Evolutionary conservation across 2,888 invertebrate genomes (phyloP), one percentile per base, ranked within the genome.

Genomic region (Perizoma flavofasciatum): DNA sequence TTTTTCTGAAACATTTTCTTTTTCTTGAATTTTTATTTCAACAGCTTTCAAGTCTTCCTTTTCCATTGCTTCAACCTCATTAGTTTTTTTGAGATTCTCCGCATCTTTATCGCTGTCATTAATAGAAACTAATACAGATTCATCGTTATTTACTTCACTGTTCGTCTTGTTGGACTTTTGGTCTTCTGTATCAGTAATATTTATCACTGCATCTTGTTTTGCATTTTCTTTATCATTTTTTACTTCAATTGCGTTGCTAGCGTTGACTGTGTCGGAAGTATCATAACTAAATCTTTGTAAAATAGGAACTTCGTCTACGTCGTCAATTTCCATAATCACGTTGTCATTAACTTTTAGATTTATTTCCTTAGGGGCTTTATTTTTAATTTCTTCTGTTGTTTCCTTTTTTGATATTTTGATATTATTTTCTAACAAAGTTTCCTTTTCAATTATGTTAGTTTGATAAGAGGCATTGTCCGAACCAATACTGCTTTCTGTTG

Each of bases 311-410:
- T 54, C 49, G 50, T 65, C 61, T 47, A 56, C 34, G 46, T 67
- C 62, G 47, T 68, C 63, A 10, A 61, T 11, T 59, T 68, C 67
- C 61, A 64, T 63, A n/a, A n/a, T n/a, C 51, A 34, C 41, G 44
- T 49, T 40, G 32, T 47, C 33, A 33, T 32, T 34, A n/a, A 55
- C 47, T 33, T 53, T 62, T 5, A 40, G 49, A 5, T 51, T 22
- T 2, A 40, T 59, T 45, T 47, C 49, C 6, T 46, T 37, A 39
- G 22, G 8, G 43, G 40, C 45, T 45, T 34, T 34, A 11, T 35
- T 22, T 9, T 11, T 10, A 6, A 37, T 6, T n/a, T 50, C n/a
- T 33, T 49, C 7, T 4, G 11, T 6, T 22, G 5, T 40, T 54
- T 54, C 32, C 8, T 10, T 47, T 11, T 34, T 45, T 51, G 9